phyloP scores from a whole-genome alignment of 2,888 invertebrate species.

The Sipunculus nudus region DNA sequence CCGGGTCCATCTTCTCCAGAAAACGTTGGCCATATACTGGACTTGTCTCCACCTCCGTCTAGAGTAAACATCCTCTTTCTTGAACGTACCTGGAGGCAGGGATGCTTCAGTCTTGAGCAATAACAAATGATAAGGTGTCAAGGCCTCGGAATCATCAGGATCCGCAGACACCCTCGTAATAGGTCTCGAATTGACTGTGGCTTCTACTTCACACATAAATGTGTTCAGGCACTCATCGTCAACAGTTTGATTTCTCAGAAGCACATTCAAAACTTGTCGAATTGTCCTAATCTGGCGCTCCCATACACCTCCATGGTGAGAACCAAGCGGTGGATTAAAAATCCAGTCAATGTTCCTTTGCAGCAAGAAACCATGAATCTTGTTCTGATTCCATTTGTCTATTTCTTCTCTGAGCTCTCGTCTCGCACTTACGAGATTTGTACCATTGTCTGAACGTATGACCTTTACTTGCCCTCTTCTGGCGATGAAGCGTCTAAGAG shows the following conservation, averaged over 20 bases:
- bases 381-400: not conserved
- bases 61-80: conserved; percentile 17
- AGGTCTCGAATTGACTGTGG: not conserved
- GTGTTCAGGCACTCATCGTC: not conserved
- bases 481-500: conserved; percentile 2
- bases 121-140: not conserved
- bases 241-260: not conserved
- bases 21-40: conserved; percentile 26
- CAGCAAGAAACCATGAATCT: not conserved
- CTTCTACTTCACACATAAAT: conserved; percentile 5
- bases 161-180: not conserved
- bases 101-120: not conserved
- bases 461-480: not conserved
- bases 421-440: not conserved
- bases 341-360: conserved; percentile 1
- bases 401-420: not conserved
- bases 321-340: conserved; percentile 6
- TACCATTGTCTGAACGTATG: conserved; percentile 8
- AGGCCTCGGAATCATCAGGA: not conserved
- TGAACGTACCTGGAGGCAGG: conserved; percentile 23
- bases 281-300: conserved; percentile 1
- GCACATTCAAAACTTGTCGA: not conserved
- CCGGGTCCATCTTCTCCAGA: conserved; percentile 25
- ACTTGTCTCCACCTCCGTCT: conserved; percentile 28
- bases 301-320: conserved; percentile 4